Evolutionary conservation across 1,140 invertebrate genomes (phyloP).

Genomic region (Drosophila bocki): DNA sequence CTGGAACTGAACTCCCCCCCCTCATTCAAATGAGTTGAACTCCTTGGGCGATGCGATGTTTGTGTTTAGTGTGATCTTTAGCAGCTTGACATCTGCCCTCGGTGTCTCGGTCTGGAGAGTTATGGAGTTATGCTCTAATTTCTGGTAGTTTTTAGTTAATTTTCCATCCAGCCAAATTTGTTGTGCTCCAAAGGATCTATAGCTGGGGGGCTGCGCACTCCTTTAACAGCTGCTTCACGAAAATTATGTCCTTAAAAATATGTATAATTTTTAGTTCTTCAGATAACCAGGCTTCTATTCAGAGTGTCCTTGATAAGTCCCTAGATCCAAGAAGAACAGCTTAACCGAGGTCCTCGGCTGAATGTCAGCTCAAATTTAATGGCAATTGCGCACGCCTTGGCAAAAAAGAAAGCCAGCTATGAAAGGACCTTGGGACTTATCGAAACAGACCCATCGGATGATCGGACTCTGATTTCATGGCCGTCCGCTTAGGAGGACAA

Average conservation of each 20-base stretch:
- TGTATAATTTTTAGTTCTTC: not conserved
- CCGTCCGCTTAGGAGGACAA: conserved; percentile 39
- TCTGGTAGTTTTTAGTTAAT: conserved; percentile 61
- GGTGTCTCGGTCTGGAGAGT: conserved; percentile 11
- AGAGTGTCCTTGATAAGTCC: not conserved
- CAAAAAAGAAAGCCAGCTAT: conserved; percentile 31
- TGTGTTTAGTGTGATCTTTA: conserved; percentile 59
- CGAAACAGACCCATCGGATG: conserved; percentile 19
- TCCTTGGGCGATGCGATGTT: conserved; percentile 28
- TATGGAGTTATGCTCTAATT: conserved; percentile 72
- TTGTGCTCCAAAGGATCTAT: conserved; percentile 23
- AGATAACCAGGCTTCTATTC: not conserved
- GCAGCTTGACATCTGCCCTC: conserved; percentile 70
- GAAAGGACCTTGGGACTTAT: conserved; percentile 22
- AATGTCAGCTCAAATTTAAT: conserved; percentile 69
- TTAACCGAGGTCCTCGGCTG: conserved; percentile 3
- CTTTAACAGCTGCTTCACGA: conserved; percentile 13
- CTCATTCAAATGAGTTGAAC: conserved; percentile 72
- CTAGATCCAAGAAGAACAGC: not conserved
- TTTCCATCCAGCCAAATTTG: conserved; percentile 54
- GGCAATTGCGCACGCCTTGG: conserved; percentile 60
- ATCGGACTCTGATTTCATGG: conserved; percentile 66
- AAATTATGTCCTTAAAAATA: not conserved
- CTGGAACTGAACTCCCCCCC: conserved; percentile 42
- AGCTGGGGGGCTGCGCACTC: not conserved